These are phyloP conservation scores for Charaxes varanes DNA, from an alignment of 1,140 invertebrate genomes.

Conservation along the genomic window DNA sequence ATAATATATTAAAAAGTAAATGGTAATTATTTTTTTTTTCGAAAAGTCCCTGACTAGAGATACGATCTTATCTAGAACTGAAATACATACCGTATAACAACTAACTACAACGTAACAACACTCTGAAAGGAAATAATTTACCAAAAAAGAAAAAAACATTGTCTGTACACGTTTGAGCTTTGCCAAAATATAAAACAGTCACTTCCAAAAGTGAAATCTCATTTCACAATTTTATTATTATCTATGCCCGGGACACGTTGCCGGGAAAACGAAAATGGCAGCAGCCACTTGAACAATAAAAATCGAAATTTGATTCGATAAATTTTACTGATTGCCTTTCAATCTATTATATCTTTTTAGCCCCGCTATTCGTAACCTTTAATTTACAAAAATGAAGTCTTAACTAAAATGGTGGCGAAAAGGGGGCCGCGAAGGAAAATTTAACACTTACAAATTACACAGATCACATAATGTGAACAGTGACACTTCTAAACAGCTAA, in stretches of 20 bases:
- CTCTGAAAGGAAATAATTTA: constrained; percentile 53
- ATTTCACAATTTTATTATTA: constrained; percentile 49
- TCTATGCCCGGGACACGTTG: constrained; percentile 15
- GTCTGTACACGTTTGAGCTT: constrained; percentile 62
- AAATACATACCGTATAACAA: constrained; percentile 50
- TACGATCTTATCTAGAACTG: constrained; percentile 58
- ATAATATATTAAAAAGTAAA: constrained; percentile 65
- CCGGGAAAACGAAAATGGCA: constrained; percentile 12
- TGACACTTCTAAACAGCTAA: constrained; percentile 20
- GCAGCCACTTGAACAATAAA: constrained; percentile 12
- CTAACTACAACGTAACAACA: constrained; percentile 59
- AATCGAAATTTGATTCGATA: constrained; percentile 31
- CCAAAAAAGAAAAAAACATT: constrained; percentile 34
- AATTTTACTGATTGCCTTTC: constrained; percentile 10
- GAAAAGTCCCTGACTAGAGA: constrained; percentile 71
- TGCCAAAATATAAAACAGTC: constrained; percentile 55
- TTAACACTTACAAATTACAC: constrained; percentile 11
- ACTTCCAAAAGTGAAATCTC: constrained; percentile 50
- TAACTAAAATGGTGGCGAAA: constrained; percentile 5
- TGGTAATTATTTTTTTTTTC: constrained; percentile 66
- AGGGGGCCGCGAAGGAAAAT: constrained; percentile 1
- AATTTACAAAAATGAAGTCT: not conserved
- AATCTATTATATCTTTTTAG: constrained; percentile 8
- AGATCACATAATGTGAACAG: constrained; percentile 10
- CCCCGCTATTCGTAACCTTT: constrained; percentile 6